Conservation (phyloP, 2,888 invertebrate species). For the Archips crataeganus region DNA sequence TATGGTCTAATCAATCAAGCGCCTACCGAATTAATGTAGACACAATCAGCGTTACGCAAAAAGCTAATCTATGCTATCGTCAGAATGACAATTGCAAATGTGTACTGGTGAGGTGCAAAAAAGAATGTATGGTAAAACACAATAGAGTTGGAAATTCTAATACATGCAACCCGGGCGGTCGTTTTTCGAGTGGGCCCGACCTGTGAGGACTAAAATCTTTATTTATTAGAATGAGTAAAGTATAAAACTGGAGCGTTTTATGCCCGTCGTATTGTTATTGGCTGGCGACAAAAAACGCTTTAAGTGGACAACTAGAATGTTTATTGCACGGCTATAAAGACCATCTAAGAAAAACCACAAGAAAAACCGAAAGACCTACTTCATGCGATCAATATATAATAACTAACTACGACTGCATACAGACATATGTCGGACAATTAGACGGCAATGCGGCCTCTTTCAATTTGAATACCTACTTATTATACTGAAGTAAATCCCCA, state of each 20-base stretch:
- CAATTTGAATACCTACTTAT: not conserved
- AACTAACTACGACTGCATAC: constrained; percentile 27
- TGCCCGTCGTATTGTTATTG: constrained; percentile 70
- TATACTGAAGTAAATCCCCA: no score
- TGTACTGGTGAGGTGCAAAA: constrained; percentile 79
- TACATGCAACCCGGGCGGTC: constrained; percentile 81
- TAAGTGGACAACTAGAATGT: constrained; percentile 46
- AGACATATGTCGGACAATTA: not conserved
- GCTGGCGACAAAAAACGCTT: constrained; percentile 58
- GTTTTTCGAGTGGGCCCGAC: constrained; percentile 72
- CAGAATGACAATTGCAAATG: constrained; percentile 75
- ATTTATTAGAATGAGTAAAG: constrained; percentile 84
- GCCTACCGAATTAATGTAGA: constrained; percentile 41
- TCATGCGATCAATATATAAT: constrained; percentile 12
- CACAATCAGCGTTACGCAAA: constrained; percentile 41
- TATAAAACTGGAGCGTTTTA: constrained; percentile 77
- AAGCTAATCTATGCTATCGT: constrained; percentile 45
- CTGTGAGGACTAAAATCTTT: constrained; percentile 80
- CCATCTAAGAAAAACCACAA: not conserved
- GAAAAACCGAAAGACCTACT: not conserved
- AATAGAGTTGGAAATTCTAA: constrained; percentile 79
- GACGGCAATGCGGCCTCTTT: not conserved
- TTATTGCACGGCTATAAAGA: constrained; percentile 40
- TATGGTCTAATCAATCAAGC: constrained; percentile 39
- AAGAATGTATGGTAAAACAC: constrained; percentile 81